Percentiles rank a stretch among this genome's conserved stretches.
Conservation (phyloP, 2,113 vertebrate genomes). For the Eretmochelys imbricata region DNA sequence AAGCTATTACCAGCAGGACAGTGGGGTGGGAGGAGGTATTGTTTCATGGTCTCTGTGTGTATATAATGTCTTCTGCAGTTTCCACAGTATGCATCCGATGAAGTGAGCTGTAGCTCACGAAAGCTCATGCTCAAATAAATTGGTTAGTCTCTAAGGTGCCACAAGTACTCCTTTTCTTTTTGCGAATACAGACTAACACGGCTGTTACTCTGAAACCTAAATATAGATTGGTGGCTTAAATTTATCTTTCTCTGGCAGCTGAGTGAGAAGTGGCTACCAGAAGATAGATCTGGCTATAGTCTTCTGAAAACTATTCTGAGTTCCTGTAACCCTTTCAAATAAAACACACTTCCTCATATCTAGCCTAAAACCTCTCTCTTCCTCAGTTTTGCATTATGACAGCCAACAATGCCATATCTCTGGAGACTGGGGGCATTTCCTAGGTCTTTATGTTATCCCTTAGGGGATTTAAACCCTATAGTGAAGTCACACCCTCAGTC, state of each 20-base stretch:
- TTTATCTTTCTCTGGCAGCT: not conserved
- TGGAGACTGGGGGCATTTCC: not conserved
- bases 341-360: not conserved
- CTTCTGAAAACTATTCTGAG: not conserved
- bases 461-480: not conserved
- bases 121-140: no score
- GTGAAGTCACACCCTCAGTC: not conserved
- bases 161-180: no score
- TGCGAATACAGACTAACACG: no score
- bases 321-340: not conserved
- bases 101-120: no score
- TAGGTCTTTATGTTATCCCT: not conserved
- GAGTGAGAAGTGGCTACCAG: not conserved
- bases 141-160: no score
- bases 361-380: not conserved
- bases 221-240: not conserved
- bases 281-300: not conserved
- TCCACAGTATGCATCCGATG: no score
- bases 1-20: no score
- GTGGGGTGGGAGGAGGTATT: no score
- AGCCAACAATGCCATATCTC: not conserved
- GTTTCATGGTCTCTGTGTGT: no score
- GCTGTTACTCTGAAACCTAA: not conserved
- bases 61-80: no score
- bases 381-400: not conserved